Evolutionary conservation across 2,888 invertebrate genomes (phyloP).

Genomic region (Hemistola chrysoprasaria): DNA sequence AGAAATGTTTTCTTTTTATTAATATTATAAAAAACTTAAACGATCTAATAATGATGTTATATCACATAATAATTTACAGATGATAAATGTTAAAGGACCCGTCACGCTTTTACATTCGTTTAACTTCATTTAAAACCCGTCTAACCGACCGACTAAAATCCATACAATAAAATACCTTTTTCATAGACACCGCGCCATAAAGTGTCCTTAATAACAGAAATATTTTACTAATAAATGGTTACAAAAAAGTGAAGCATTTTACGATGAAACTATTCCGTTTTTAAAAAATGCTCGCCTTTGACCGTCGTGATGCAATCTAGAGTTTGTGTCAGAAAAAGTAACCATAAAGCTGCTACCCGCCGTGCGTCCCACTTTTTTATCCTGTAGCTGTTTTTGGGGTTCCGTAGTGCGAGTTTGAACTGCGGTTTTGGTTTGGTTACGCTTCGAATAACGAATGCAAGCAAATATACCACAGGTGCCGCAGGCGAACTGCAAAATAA

Average conservation of each 20-base stretch:
- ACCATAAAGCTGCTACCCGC: conserved; percentile 67
- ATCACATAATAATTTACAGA: conserved; percentile 29
- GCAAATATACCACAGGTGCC: too few species aligned
- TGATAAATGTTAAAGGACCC: conserved; percentile 32
- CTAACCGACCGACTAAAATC: conserved; percentile 56
- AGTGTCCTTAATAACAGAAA: conserved; percentile 74
- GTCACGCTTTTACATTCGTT: conserved; percentile 19
- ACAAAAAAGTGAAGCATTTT: conserved; percentile 69
- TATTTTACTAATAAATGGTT: conserved; percentile 64
- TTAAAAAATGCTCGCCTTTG: conserved; percentile 61
- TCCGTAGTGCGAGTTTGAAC: background rate
- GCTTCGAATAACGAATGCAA: background rate
- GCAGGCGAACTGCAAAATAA: too few species aligned
- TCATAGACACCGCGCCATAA: conserved; percentile 69
- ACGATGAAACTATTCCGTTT: conserved; percentile 62
- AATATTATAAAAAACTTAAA: conserved; percentile 9
- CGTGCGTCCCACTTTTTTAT: conserved; percentile 63
- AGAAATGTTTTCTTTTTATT: too few species aligned
- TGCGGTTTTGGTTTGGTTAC: background rate
- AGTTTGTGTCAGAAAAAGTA: conserved; percentile 73
- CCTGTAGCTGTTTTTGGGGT: conserved; percentile 18
- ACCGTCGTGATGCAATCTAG: conserved; percentile 70
- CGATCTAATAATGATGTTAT: conserved; percentile 37
- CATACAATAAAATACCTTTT: conserved; percentile 72
- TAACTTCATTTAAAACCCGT: conserved; percentile 53